A percentile compares a stretch with the other conserved stretches of the same genome.
These are phyloP conservation scores for Arctocebus calabarensis DNA, from an alignment of 2,797 vertebrate species.

Conservation along the genomic window DNA sequence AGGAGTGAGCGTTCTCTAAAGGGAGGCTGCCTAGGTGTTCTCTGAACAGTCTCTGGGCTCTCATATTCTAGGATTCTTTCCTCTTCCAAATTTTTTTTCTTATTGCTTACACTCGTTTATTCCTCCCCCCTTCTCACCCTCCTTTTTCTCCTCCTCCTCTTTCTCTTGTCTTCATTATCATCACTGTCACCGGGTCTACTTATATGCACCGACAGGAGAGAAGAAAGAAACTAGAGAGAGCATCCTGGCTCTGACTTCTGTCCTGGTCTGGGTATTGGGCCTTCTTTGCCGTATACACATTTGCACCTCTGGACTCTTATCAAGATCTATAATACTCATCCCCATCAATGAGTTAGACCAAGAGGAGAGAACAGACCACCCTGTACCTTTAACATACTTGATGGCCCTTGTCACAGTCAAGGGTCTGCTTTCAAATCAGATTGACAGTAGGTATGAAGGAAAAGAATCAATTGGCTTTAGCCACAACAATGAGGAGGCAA, in stretches of 20 bases:
- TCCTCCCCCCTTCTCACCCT: not conserved
- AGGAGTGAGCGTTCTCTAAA: not conserved
- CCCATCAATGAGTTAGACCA: not conserved
- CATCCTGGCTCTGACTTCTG: not conserved
- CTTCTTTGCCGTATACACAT: not conserved
- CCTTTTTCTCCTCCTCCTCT: not conserved
- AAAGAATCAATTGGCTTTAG: constrained; percentile 14
- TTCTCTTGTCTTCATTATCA: not conserved
- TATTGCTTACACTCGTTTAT: not conserved
- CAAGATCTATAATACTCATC: not conserved
- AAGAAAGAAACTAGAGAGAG: not conserved
- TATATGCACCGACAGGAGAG: not conserved
- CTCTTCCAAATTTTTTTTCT: not conserved
- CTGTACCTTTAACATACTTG: not conserved
- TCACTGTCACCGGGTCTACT: not conserved
- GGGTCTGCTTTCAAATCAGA: not conserved
- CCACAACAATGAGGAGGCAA: not conserved
- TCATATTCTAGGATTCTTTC: not conserved
- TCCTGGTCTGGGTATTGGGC: not conserved
- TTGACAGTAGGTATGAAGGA: not conserved
- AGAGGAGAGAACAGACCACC: not conserved
- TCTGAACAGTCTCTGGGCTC: not conserved
- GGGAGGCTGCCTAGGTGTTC: not conserved
- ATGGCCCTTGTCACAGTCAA: constrained; percentile 18
- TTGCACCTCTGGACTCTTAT: not conserved